Evolutionary conservation across 2,113 vertebrate genomes (phyloP), one percentile per base, ranked within the genome.

Genomic region (Fregetta grallaria): DNA sequence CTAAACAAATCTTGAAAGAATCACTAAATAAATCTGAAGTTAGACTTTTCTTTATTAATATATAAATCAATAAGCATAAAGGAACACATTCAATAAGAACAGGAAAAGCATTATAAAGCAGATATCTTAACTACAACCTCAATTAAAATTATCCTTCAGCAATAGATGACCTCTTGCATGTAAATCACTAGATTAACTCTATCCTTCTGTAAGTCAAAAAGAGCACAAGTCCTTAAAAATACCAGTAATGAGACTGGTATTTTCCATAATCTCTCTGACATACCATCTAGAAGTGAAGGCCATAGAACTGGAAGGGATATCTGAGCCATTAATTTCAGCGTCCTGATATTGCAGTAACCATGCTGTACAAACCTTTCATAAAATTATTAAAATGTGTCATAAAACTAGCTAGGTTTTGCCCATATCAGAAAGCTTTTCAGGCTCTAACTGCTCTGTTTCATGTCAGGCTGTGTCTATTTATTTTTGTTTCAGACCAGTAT

Each of bases 101-200:
- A 95, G 19, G 49, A 75, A 95, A 94, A 79, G 14, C 0, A 0
- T 94, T 95, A 85, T 82, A 87, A 92, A 87, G 80, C 40, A 92
- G 53, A 53, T 79, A 91, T 68, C 83, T 94, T 94, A 94, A 92
- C 96, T 97, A 85, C 40, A 79, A 73, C 66, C 53, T 94, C 92
- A 92, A 81, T 96, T 97, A 97, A 95, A 95, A 96, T 91, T 52
- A 93, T 91, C 58, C 62, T 95, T 94, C 84, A 88, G 62, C 73
- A 85, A 62, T 85, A 58, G 22, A 76, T 85, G 70, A 89, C 86
- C 86, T 92, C 66, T 82, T 91, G 32, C 40, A 79, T 73, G 56
- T 90, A 89, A 95, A 95, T 82, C 77, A 87, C 36, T 55, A 62
- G 44, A 72, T 84, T 73, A 94, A 87, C 26, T 94, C 62, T 45